Evolutionary conservation across 1,140 invertebrate genomes (phyloP), one percentile per base, ranked within the genome.

Genomic region (Streblospio benedicti): DNA sequence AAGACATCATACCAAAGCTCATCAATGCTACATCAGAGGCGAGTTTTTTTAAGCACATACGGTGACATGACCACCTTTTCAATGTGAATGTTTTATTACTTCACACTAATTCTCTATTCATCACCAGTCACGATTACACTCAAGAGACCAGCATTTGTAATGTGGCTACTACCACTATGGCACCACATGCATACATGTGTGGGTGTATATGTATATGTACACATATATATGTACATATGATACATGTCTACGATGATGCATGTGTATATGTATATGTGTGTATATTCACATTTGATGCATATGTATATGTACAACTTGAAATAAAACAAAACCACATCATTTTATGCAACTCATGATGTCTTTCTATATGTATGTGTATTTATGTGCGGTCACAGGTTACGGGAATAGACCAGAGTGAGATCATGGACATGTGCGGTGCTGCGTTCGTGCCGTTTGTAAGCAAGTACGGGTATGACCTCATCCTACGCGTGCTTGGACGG

Each of bases 401-500:
- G 33, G 61, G 65, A 50, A 47, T 69, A 38, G 53, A 49, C 45
- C n/a, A 27, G 23, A 53, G 50, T 18, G 45, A 51, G 14, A 23
- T 62, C 2, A 61, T 60, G 61, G 30, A 16, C 30, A 4, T 50
- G n/a, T 52, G 30, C 32, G 65, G 63, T 12, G 32, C 23, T 25
- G 43, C 56, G 38, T 67, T 67, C 58, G 44, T 60, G 23, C 32
- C 32, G 3, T 66, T 66, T 52, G 44, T 57, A 28, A 33, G 18
- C 12, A 35, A 60, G 18, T 60, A 67, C 54, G 70, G 71, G 30
- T 81, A 87, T 30, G 85, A 87, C 65, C 76, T 85, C 61, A 86
- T 88, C 4, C 84, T 90, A 57, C 79, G 81, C 52, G 86, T 86
- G 66, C 81, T 90, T 27, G 88, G 92, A 2, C 81, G 91, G 12